phyloP scores from a whole-genome alignment of 2,797 vertebrate species.

The Enteromius trimaculatus region DNA sequence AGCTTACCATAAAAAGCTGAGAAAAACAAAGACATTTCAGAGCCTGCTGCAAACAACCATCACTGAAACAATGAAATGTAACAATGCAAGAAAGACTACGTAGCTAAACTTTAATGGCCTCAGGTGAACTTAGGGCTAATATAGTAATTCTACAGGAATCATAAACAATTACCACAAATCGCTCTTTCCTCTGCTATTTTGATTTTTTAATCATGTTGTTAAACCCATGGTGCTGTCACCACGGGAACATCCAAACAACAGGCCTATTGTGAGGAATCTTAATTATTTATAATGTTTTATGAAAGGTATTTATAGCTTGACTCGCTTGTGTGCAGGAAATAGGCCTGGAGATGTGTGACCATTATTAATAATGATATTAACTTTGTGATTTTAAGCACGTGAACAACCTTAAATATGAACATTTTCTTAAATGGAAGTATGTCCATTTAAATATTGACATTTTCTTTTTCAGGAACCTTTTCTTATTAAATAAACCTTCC shows the following conservation, averaged over 20 bases:
- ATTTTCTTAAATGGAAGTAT: not conserved
- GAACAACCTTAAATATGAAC: not conserved
- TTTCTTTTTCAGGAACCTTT: not conserved
- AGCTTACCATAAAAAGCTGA: conserved; percentile 12
- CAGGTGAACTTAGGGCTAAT: not conserved
- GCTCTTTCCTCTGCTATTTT: not conserved
- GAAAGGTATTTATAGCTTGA: not conserved
- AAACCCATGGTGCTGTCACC: not conserved
- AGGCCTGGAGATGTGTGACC: not conserved
- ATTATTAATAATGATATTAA: not conserved
- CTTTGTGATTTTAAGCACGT: not conserved
- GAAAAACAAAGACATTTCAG: conserved; percentile 22
- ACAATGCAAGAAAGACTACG: not conserved
- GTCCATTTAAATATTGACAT: conserved; percentile 1
- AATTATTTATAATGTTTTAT: not conserved
- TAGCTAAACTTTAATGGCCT: not conserved
- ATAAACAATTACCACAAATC: conserved; percentile 2
- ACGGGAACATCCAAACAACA: not conserved
- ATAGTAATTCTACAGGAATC: not conserved
- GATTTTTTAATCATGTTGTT: not conserved
- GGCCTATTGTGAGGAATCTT: not conserved
- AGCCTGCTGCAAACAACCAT: not conserved
- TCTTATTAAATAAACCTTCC: not conserved
- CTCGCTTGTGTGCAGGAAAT: not conserved
- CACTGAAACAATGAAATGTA: conserved; percentile 18